phyloP scores from a whole-genome alignment of 2,797 vertebrate genomes.

The Lithobates sylvaticus region DNA sequence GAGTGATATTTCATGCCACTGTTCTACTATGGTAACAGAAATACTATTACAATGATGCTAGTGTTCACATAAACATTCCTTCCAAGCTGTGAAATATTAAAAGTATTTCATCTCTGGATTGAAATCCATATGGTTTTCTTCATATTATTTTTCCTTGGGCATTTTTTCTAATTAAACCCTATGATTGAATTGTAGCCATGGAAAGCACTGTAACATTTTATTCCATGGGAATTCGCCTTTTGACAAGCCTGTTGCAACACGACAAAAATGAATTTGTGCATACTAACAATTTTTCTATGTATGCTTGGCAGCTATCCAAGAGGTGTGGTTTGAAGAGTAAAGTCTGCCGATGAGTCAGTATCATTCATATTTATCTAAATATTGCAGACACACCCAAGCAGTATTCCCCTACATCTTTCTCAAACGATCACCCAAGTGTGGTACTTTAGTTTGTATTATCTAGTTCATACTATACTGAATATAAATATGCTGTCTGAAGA shows the following conservation, averaged over 20 bases:
- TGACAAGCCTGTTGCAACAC: slow-evolving; percentile 71
- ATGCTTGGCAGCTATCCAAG: slow-evolving; percentile 66
- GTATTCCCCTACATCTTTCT: slow-evolving; percentile 68
- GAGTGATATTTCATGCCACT: too few species aligned
- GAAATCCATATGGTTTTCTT: not conserved
- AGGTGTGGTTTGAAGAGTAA: slow-evolving; percentile 71
- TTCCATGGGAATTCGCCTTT: slow-evolving; percentile 57
- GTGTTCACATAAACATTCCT: too few species aligned
- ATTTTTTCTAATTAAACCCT: slow-evolving; percentile 5
- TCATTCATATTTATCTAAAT: slow-evolving; percentile 60
- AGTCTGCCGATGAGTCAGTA: slow-evolving; percentile 74
- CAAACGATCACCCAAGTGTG: slow-evolving; percentile 32
- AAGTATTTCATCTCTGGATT: not conserved
- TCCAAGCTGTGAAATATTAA: not conserved
- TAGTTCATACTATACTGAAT: not conserved
- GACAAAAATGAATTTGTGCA: slow-evolving; percentile 64
- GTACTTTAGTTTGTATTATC: not conserved
- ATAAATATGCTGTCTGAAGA: not conserved
- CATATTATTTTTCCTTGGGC: not conserved
- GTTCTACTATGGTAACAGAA: too few species aligned
- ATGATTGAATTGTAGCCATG: not conserved
- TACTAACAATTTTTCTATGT: slow-evolving; percentile 71
- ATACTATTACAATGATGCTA: too few species aligned
- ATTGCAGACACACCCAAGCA: slow-evolving; percentile 74
- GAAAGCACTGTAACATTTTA: not conserved